Conservation (phyloP, 2,888 invertebrate species). For the Synanthedon tipuliformis region DNA sequence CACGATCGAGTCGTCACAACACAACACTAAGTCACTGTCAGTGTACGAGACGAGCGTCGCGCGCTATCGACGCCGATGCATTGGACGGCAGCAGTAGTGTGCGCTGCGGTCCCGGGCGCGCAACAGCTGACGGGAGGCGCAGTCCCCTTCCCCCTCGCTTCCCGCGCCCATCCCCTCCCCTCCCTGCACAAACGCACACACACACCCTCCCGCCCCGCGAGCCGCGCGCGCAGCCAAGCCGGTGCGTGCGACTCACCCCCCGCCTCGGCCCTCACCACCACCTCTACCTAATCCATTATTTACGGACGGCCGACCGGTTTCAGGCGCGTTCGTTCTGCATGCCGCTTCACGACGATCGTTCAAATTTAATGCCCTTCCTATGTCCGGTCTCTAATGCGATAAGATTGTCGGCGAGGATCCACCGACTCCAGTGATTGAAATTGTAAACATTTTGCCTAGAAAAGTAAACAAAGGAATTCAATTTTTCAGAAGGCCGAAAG, state of each 20-base stretch:
- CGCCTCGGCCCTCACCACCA: slow-evolving; percentile 41
- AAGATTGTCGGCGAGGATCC: slow-evolving; percentile 45
- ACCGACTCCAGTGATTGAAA: background rate
- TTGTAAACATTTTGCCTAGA: background rate
- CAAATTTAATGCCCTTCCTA: slow-evolving; percentile 69
- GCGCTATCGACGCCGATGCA: slow-evolving; percentile 63
- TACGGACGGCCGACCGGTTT: slow-evolving; percentile 68
- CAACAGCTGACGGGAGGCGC: slow-evolving; percentile 70
- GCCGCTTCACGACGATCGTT: slow-evolving; percentile 56
- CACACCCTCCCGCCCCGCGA: slow-evolving; percentile 8
- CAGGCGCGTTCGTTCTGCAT: slow-evolving; percentile 60
- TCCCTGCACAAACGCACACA: slow-evolving; percentile 15
- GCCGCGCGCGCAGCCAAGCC: slow-evolving; percentile 53
- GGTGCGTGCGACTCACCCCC: slow-evolving; percentile 34
- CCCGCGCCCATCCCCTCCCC: slow-evolving; percentile 7
- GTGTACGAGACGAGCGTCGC: slow-evolving; percentile 20
- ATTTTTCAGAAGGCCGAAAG: slow-evolving; percentile 6
- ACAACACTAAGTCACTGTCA: slow-evolving; percentile 42
- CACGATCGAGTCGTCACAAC: slow-evolving; percentile 21
- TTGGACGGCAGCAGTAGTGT: slow-evolving; percentile 47
- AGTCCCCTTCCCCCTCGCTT: slow-evolving; percentile 32
- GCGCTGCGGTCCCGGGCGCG: slow-evolving; percentile 60
- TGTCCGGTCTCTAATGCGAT: slow-evolving; percentile 65
- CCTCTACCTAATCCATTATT: slow-evolving; percentile 70
- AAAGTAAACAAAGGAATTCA: background rate